Evolutionary conservation across 2,113 vertebrate genomes (phyloP), one percentile per base, ranked within the genome.

Genomic region (Columbina picui): DNA sequence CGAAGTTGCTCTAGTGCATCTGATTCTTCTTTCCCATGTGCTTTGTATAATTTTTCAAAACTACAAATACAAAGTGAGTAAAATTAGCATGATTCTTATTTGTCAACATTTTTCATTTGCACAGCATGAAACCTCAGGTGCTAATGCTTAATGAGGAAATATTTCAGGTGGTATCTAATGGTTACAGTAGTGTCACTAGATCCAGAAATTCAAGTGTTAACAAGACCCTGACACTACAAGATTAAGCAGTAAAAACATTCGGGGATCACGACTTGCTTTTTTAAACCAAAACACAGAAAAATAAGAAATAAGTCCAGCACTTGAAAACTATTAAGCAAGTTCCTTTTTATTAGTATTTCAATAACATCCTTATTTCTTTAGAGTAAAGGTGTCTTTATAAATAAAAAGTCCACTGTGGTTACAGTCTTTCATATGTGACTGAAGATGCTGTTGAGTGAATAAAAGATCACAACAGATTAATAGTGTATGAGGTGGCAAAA

Each of bases 51-150:
- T 27, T 69, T 87, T 68, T 80, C 52, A 55, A 61, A 69, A 36
- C 5, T 52, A 20, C 0, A 0, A 75, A 49, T 68, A 22, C 14
- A 45, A 52, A 85, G 22, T n/a, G 20, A 70, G 14, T 34, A 68
- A 76, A 83, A 75, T 27, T 52, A 7, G 2, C 38, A n/a, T 50
- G 32, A 64, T 64, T 90, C 53, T 83, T 32, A 71, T 85, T 49
- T 55, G 30, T n/a, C 27, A 67, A 34, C 21, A 25, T 49, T 47
- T 65, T 71, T 77, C 9, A 73, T 43, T 45, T 55, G 14, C 11
- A 23, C 19, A 41, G 9, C 55, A 71, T 3, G 12, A 70, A 75
- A 14, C 52, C 68, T 89, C 43, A 59, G 23, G 14, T 67, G 30
- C 12, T 57, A 41, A 43, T 61, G 17, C 7, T 68, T 78, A 71